Evolutionary conservation across 2,888 invertebrate species (phyloP).

Genomic region (Neoaliturus tenellus): DNA sequence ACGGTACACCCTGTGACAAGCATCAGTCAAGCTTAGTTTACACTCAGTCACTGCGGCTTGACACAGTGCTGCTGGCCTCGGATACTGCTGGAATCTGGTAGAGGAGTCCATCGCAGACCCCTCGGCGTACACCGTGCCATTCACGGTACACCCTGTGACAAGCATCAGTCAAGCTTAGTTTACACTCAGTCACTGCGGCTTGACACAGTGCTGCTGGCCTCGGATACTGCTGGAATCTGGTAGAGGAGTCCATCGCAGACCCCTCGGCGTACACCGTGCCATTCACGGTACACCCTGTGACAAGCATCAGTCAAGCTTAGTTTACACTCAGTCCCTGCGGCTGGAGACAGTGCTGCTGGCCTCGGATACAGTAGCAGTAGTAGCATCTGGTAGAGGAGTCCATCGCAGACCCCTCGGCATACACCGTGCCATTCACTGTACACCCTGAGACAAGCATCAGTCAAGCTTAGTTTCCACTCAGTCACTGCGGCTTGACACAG

Average conservation of each 20-base stretch:
- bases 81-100: slow-evolving; percentile 89
- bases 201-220: slow-evolving; percentile 84
- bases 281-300: slow-evolving; percentile 80
- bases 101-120: slow-evolving; percentile 90
- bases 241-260: slow-evolving; percentile 87
- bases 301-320: too few relatives aligned
- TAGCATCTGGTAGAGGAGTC: slow-evolving; percentile 86
- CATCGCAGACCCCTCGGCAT: slow-evolving; percentile 90
- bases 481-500: slow-evolving; percentile 88
- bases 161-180: too few relatives aligned
- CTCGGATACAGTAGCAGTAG: slow-evolving; percentile 89
- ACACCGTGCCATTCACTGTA: slow-evolving; percentile 82
- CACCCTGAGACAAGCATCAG: slow-evolving; percentile 77
- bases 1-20: slow-evolving; percentile 78
- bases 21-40: too few relatives aligned
- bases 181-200: slow-evolving; percentile 86
- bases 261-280: slow-evolving; percentile 86
- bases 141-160: slow-evolving; percentile 79
- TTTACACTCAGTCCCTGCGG: slow-evolving; percentile 87
- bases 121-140: slow-evolving; percentile 84
- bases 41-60: slow-evolving; percentile 86
- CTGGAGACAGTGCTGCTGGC: slow-evolving; percentile 84
- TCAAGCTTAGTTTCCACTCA: too few relatives aligned
- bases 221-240: slow-evolving; percentile 89
- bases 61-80: slow-evolving; percentile 84